These are phyloP conservation scores for Microplitis deprimator DNA, from an alignment of 2,888 invertebrate species.

Conservation along the genomic window DNA sequence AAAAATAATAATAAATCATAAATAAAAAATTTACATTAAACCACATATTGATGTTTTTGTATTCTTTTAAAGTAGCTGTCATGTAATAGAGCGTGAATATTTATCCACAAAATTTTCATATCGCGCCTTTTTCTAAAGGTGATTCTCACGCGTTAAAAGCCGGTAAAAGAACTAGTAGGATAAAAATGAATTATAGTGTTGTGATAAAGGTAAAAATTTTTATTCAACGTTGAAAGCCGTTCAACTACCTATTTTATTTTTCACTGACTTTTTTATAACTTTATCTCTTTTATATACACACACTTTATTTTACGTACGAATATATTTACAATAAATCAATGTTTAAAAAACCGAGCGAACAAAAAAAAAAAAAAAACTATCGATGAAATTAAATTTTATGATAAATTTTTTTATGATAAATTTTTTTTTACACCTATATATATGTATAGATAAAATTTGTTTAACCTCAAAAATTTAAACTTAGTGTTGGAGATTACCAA, in stretches of 20 bases:
- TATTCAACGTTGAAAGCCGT: neutral
- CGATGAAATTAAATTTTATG: neutral
- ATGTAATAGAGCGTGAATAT: neutral
- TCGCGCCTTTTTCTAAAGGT: neutral
- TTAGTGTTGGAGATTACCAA: neutral
- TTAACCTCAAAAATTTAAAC: neutral
- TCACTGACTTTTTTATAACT: neutral
- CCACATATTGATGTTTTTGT: neutral
- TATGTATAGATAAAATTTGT: constrained; percentile 6
- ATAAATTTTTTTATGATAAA: neutral
- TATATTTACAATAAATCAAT: neutral
- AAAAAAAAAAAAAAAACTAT: neutral
- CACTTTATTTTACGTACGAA: neutral
- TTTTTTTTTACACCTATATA: neutral
- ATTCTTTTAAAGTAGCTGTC: neutral
- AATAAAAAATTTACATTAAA: neutral
- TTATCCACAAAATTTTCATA: neutral
- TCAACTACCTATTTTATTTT: constrained; percentile 1
- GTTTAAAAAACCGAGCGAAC: neutral
- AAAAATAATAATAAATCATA: too few species aligned
- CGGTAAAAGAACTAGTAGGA: neutral
- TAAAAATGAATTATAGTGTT: constrained; percentile 1
- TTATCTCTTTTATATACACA: constrained; percentile 1
- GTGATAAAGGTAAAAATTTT: neutral
- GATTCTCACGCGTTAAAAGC: neutral